Evolutionary conservation across 2,888 invertebrate species (phyloP).

Genomic region (Pyrrhia umbra): DNA sequence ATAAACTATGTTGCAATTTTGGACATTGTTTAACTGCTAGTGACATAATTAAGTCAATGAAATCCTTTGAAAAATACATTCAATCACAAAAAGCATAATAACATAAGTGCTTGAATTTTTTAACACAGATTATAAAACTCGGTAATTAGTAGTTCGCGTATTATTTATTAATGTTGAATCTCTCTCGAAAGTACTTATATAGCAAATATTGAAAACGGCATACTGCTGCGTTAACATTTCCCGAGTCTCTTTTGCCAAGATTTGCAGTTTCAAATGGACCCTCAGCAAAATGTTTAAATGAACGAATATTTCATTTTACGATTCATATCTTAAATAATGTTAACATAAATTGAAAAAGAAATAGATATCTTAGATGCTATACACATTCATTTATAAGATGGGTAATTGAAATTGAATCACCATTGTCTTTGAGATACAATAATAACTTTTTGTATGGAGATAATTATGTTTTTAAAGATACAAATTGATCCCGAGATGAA

Average conservation of each 20-base stretch:
- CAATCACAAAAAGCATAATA: too few relatives aligned
- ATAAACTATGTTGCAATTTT: too few relatives aligned
- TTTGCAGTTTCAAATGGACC: conserved; percentile 28
- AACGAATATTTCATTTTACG: conserved; percentile 18
- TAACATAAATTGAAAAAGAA: conserved; percentile 3
- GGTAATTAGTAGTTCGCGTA: not conserved
- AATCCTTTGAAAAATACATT: too few relatives aligned
- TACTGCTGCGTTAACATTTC: conserved; percentile 42
- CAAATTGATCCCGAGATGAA: not conserved
- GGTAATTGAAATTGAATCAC: not conserved
- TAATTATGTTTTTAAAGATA: not conserved
- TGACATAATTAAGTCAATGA: too few relatives aligned
- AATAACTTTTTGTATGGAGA: not conserved
- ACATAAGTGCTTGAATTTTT: too few relatives aligned
- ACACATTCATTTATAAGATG: conserved; percentile 13
- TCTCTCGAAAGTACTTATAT: conserved; percentile 19
- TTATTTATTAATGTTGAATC: conserved; percentile 22
- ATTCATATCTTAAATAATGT: conserved; percentile 1
- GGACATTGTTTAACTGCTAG: too few relatives aligned
- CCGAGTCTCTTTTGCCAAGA: conserved; percentile 31
- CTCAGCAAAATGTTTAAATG: conserved; percentile 25
- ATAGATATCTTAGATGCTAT: not conserved
- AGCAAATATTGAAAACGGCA: conserved; percentile 39
- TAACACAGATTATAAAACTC: too few relatives aligned
- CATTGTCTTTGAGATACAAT: conserved; percentile 4